These are phyloP conservation scores for Ptilonorhynchus violaceus DNA, from an alignment of 2,113 vertebrate genomes.

Conservation along the genomic window DNA sequence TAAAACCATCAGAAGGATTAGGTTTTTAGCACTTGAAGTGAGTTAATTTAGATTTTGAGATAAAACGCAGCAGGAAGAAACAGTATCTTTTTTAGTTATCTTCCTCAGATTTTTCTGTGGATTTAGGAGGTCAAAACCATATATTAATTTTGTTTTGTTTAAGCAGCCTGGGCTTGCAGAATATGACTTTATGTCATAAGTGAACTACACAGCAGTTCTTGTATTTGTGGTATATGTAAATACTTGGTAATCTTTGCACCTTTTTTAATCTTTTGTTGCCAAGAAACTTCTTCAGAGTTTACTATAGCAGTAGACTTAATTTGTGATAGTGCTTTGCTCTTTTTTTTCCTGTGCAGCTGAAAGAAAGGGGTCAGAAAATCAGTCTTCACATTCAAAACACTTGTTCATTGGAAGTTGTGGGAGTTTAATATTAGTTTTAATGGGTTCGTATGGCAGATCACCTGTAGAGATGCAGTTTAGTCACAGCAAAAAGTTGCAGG, in stretches of 20 bases:
- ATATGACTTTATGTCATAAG: background rate
- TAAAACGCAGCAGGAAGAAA: background rate
- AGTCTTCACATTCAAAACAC: background rate
- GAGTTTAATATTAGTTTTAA: background rate
- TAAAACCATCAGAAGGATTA: slow-evolving; percentile 8
- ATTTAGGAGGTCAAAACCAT: background rate
- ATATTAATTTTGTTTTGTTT: slow-evolving; percentile 1
- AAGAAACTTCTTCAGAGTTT: background rate
- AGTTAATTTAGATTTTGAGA: slow-evolving; percentile 4
- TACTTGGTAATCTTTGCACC: background rate
- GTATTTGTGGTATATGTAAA: background rate
- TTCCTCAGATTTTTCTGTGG: background rate
- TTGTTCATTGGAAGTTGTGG: background rate
- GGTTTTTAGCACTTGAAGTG: slow-evolving; percentile 14
- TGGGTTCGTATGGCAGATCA: background rate
- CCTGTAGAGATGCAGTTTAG: background rate
- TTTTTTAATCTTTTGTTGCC: background rate
- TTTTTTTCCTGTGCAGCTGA: background rate
- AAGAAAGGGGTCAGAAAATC: background rate
- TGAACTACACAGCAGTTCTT: background rate
- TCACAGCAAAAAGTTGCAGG: background rate
- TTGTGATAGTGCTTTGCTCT: background rate
- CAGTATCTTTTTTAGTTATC: background rate
- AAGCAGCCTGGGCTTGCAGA: background rate
- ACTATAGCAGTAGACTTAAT: background rate